A percentile compares a stretch with the other conserved stretches of the same genome.
phyloP scores from a whole-genome alignment of 2,797 vertebrate species.

The Erethizon dorsatum region DNA sequence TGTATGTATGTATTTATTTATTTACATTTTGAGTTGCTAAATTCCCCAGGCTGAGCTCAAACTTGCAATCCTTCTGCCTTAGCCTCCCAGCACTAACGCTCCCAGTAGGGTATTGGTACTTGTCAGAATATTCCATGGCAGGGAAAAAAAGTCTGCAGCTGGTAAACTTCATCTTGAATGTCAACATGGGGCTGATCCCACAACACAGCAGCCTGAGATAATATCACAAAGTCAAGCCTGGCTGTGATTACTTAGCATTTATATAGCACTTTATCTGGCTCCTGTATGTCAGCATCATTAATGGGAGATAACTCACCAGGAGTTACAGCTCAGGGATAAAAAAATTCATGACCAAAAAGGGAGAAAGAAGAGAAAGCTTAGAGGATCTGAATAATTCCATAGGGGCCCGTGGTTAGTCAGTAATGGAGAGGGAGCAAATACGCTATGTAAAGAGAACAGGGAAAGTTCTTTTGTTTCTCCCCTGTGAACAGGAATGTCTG shows the following conservation, averaged over 20 bases:
- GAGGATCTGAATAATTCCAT: conserved; percentile 22
- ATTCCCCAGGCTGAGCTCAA: neutral
- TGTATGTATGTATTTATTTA: neutral
- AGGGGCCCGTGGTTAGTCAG: neutral
- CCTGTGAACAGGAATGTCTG: neutral
- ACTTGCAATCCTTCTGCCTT: neutral
- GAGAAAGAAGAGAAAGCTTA: conserved; percentile 55
- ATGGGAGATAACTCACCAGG: conserved; percentile 83
- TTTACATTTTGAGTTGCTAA: neutral
- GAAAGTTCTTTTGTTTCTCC: conserved; percentile 43
- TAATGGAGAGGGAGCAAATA: neutral
- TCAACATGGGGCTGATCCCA: conserved; percentile 39
- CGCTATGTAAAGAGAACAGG: conserved; percentile 6
- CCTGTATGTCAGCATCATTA: conserved; percentile 80
- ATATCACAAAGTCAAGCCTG: conserved; percentile 68
- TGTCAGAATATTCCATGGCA: neutral
- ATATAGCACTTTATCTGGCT: conserved; percentile 83
- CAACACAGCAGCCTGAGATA: conserved; percentile 74
- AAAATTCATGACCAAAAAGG: conserved; percentile 69
- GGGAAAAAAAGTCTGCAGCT: conserved; percentile 16
- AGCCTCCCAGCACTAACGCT: neutral
- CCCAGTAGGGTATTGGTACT: neutral
- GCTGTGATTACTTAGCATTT: conserved; percentile 83
- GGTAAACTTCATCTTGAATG: conserved; percentile 72
- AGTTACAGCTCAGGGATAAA: conserved; percentile 76